Percentiles rank a stretch among this genome's conserved stretches.
Evolutionary conservation across 2,888 invertebrate genomes (phyloP).

Genomic region (Diaphora mendica): DNA sequence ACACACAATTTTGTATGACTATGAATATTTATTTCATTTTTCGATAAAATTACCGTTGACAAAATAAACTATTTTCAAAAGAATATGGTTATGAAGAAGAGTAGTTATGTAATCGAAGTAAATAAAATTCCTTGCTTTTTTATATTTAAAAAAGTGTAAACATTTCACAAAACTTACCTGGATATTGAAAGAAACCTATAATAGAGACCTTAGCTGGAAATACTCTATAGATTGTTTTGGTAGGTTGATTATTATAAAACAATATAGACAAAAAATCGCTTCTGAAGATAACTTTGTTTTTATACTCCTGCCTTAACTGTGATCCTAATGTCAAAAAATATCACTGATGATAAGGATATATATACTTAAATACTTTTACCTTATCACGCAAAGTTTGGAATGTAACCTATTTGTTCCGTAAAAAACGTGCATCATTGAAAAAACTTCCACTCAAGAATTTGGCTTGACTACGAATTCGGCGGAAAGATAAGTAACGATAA

Average conservation of each 20-base stretch:
- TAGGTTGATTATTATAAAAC: background rate
- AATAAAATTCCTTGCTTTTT: too few relatives aligned
- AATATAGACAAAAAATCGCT: background rate
- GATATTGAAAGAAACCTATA: too few relatives aligned
- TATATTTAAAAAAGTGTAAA: too few relatives aligned
- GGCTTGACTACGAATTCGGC: constrained; percentile 33
- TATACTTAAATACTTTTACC: background rate
- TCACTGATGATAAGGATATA: background rate
- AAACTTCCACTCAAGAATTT: constrained; percentile 11
- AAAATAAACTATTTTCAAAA: too few relatives aligned
- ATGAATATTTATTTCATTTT: too few relatives aligned
- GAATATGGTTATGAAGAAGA: too few relatives aligned
- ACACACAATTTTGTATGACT: too few relatives aligned
- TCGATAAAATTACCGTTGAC: too few relatives aligned
- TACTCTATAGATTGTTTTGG: background rate
- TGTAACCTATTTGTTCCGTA: background rate
- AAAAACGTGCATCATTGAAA: background rate
- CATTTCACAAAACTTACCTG: too few relatives aligned
- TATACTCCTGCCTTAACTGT: background rate
- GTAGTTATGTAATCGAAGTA: too few relatives aligned
- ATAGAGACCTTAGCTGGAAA: too few relatives aligned
- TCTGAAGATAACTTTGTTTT: too few relatives aligned
- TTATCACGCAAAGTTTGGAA: background rate
- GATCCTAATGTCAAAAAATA: background rate
- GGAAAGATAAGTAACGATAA: constrained; percentile 50